Conservation (phyloP, 2,113 vertebrate genomes). For the Mesitornis unicolor region DNA sequence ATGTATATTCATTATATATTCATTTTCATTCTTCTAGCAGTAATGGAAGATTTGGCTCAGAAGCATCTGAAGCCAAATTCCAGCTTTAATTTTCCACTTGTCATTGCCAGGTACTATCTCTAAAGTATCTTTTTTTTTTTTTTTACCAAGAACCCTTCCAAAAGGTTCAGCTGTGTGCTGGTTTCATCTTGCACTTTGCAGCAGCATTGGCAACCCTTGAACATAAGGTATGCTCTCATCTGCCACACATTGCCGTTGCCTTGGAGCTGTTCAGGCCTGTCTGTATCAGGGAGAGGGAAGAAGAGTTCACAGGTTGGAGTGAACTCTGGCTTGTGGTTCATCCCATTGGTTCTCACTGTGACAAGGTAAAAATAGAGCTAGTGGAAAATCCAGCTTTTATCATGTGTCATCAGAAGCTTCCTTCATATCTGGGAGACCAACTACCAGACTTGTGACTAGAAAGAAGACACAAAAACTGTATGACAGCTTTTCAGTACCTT, state of each 20-base stretch:
- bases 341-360: conserved; percentile 61
- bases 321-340: conserved; percentile 1
- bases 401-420: conserved; percentile 32
- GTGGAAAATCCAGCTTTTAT: conserved; percentile 57
- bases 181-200: conserved; percentile 81
- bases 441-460: not conserved
- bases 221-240: conserved; percentile 66
- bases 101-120: conserved; percentile 74
- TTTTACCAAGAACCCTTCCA: conserved; percentile 70
- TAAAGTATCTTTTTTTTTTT: conserved; percentile 70
- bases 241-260: conserved; percentile 64
- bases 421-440: not conserved
- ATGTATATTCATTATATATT: not conserved
- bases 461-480: not conserved
- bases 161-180: conserved; percentile 77
- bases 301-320: conserved; percentile 36
- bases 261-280: conserved; percentile 59
- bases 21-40: conserved; percentile 42
- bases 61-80: conserved; percentile 60
- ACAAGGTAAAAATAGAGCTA: conserved; percentile 50
- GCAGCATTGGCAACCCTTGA: conserved; percentile 68
- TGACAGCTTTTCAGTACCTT: not conserved
- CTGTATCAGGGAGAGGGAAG: conserved; percentile 71
- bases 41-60: conserved; percentile 59
- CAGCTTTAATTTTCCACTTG: conserved; percentile 74